A percentile compares a stretch with the other conserved stretches of the same genome.
Conservation (phyloP, 2,888 invertebrate genomes). For the Cataglyphis livida region DNA sequence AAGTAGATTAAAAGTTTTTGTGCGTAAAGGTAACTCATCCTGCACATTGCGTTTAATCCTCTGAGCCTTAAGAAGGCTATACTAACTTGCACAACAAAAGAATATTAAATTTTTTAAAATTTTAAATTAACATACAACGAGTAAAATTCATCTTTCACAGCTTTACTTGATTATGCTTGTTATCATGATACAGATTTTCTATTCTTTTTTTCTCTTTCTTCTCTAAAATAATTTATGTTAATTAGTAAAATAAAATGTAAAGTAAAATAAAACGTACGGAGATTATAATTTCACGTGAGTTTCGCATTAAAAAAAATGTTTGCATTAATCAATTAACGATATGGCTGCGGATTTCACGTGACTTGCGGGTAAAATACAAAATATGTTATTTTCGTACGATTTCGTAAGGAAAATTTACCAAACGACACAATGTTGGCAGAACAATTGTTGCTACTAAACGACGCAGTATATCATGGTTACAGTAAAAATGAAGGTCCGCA, state of each 20-base stretch:
- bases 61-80: background rate
- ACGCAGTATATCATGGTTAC: background rate
- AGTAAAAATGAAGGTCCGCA: constrained; percentile 16
- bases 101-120: background rate
- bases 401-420: constrained; percentile 22
- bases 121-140: background rate
- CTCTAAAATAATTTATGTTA: constrained; percentile 12
- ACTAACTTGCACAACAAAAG: background rate
- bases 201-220: background rate
- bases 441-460: constrained; percentile 27
- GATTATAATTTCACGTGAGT: background rate
- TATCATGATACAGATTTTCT: background rate
- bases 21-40: background rate
- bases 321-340: constrained; percentile 34
- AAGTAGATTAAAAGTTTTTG: constrained; percentile 5
- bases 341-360: constrained; percentile 1
- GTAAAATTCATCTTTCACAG: background rate
- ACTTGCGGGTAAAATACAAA: background rate
- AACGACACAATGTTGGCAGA: constrained; percentile 18
- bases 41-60: background rate
- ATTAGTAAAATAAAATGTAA: constrained; percentile 15
- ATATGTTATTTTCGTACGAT: background rate
- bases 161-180: background rate
- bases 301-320: constrained; percentile 1
- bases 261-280: background rate